Base-by-base conservation (phyloP, 2,888 invertebrate species). In the Melanophora roralis region DNA sequence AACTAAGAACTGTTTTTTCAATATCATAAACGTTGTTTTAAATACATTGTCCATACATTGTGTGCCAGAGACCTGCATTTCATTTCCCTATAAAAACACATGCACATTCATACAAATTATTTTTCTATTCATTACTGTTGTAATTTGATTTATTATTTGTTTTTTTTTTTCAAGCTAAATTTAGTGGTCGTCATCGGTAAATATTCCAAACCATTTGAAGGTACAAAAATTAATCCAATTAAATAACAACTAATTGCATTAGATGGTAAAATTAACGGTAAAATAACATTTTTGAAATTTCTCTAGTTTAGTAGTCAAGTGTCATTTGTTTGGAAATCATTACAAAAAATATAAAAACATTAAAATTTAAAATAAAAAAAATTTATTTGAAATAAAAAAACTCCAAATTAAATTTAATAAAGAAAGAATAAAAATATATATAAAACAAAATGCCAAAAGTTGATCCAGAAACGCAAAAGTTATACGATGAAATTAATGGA, bases 401-500 rank as follows among this genome's bases (percentile, higher is more conserved):
- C 12, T 9, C 27, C 6, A 27, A 40, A 38, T 36, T 27, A 8
- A 19, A 45, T 47, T n/a, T 43, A 38, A 40, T 19, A 1, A 19
- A 71, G 27, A 51, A 53, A 45, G 32, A 34, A 36, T 34, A 53
- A 9, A 23, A 36, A 21, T 19, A 40, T 67, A 49, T 43, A 21
- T 9, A 34, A 57, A 68, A 14, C 88, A 87, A 83, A 86, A 95
- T 95, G 95, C 94, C 94, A 8, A 96, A 96, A 90, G 94, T 94
- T 84, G 96, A 97, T 89, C 93, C 96, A 0, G 96, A 97, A 90
- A 93, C 94, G 1, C 91, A 93, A 23, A 93, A 93, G 69, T 91
- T 97, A 27, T 93, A 94, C 87, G 94, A 95, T 86, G 97, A 97
- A 90, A 91, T 97, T 16, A 95, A 95, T 77, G 94, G 94, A 78